Evolutionary conservation across 2,113 vertebrate genomes (phyloP).

Genomic region (Paradisaea rubra): DNA sequence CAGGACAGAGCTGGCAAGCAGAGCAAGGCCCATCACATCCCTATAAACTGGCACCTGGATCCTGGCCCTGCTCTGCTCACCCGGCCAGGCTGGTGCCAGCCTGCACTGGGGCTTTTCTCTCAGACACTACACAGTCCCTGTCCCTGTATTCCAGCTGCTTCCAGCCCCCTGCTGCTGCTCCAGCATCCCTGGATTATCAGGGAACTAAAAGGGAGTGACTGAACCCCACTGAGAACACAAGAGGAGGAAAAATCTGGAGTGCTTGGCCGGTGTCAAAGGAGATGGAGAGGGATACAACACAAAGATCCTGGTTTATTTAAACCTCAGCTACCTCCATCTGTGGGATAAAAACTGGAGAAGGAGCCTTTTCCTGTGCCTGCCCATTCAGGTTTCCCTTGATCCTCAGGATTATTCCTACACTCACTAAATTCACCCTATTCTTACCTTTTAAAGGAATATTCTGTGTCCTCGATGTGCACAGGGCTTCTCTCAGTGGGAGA

Average conservation of each 20-base stretch:
- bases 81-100: neutral
- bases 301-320: neutral
- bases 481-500: neutral
- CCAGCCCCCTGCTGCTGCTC: neutral
- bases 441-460: constrained; percentile 9
- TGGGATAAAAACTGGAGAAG: neutral
- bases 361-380: neutral
- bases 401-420: neutral
- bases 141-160: neutral
- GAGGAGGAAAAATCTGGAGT: neutral
- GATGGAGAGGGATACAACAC: too few relatives aligned
- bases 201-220: neutral
- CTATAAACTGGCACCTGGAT: neutral
- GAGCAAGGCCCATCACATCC: neutral
- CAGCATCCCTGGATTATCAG: neutral
- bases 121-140: neutral
- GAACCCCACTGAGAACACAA: neutral
- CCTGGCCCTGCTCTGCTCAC: neutral
- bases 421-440: neutral
- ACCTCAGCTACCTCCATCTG: neutral
- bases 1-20: neutral
- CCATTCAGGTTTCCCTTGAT: neutral
- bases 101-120: neutral
- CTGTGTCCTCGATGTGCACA: neutral
- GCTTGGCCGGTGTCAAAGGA: neutral